Conservation (phyloP, 2,113 vertebrate genomes). For the Colistium nudipinnis region DNA sequence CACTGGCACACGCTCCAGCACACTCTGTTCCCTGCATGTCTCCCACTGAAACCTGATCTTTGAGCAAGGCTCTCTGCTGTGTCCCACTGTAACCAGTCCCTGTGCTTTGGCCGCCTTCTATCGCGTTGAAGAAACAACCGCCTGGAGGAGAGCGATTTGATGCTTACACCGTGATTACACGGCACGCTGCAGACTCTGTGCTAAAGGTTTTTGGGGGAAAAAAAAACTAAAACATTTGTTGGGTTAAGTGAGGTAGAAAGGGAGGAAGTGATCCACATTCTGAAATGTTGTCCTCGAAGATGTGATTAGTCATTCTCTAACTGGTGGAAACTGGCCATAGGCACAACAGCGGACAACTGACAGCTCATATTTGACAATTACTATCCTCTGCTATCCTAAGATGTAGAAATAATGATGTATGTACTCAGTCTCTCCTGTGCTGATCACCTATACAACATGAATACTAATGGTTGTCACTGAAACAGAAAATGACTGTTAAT, state of each 20-base stretch:
- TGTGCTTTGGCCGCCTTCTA: constrained; percentile 25
- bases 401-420: too few relatives aligned
- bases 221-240: neutral
- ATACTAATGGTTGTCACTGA: neutral
- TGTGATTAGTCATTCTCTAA: too few relatives aligned
- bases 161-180: constrained; percentile 4
- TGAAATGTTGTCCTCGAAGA: too few relatives aligned
- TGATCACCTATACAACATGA: neutral
- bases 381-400: too few relatives aligned
- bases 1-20: neutral
- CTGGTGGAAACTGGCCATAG: too few relatives aligned
- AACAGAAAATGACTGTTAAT: neutral
- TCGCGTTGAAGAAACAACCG: constrained; percentile 32
- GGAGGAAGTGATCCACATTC: too few relatives aligned
- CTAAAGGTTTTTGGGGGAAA: neutral
- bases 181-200: neutral
- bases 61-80: constrained; percentile 16
- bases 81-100: constrained; percentile 18
- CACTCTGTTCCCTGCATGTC: constrained; percentile 36
- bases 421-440: neutral
- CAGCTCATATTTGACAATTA: too few relatives aligned
- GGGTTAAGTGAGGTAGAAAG: neutral
- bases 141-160: constrained; percentile 16
- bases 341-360: too few relatives aligned
- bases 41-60: constrained; percentile 33